A percentile compares a stretch with the other conserved stretches of the same genome.
These are phyloP conservation scores for Caenorhabditis zanzibari DNA, from an alignment of 2,888 invertebrate genomes.

Conservation along the genomic window DNA sequence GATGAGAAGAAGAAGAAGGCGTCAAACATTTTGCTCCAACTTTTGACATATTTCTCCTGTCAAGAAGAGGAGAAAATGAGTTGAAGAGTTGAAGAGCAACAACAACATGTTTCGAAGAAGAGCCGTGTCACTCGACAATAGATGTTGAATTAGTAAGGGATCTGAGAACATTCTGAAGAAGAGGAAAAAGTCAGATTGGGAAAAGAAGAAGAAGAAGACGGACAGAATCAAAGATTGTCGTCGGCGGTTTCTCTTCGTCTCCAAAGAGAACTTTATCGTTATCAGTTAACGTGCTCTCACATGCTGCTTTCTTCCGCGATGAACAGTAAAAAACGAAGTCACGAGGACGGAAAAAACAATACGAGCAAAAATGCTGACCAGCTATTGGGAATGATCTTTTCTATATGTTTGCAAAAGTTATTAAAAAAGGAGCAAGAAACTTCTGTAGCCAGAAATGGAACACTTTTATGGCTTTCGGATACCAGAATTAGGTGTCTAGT, in stretches of 20 bases:
- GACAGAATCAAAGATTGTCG: slow-evolving; percentile 19
- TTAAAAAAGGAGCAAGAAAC: neutral
- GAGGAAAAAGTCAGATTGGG: slow-evolving; percentile 16
- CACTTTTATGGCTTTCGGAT: neutral
- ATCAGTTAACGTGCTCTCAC: slow-evolving; percentile 46
- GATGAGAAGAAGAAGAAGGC: slow-evolving; percentile 28
- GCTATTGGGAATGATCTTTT: neutral
- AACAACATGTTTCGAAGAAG: slow-evolving; percentile 46
- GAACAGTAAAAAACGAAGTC: slow-evolving; percentile 30
- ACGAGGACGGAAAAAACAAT: slow-evolving; percentile 28
- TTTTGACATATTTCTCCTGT: slow-evolving; percentile 55
- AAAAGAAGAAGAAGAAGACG: slow-evolving; percentile 2
- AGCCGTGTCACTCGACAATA: slow-evolving; percentile 32
- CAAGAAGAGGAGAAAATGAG: slow-evolving; percentile 55
- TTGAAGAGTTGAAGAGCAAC: slow-evolving; percentile 50
- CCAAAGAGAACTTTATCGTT: slow-evolving; percentile 21
- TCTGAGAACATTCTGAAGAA: slow-evolving; percentile 7
- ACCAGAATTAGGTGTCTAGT: slow-evolving; percentile 11
- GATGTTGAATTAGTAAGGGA: slow-evolving; percentile 51
- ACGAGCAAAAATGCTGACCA: slow-evolving; percentile 26
- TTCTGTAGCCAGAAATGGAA: neutral
- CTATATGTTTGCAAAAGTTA: slow-evolving; percentile 6
- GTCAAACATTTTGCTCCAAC: slow-evolving; percentile 48
- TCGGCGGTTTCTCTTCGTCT: neutral
- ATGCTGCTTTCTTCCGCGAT: slow-evolving; percentile 35